Base-by-base conservation (phyloP, 2,797 vertebrate species). In the Mus spretus region DNA sequence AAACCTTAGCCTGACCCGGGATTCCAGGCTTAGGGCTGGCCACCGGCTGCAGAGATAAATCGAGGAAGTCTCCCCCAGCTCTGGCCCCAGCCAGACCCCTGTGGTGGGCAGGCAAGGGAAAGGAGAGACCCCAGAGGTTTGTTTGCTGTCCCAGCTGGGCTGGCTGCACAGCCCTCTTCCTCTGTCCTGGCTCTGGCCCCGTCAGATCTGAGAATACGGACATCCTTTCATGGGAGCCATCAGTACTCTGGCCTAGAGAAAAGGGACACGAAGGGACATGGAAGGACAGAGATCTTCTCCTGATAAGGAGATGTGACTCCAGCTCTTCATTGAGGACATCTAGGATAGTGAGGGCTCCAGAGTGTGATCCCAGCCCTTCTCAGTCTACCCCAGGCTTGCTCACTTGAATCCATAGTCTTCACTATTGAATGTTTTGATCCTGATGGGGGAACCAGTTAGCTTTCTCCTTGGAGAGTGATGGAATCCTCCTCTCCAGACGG, bases 121-220 rank as follows among this genome's bases (percentile, higher is more conserved):
- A 93, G 92, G 89, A 59, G 93, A 81, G 85, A 87, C 86, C 93
- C 96, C 50, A 44, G 57, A 67, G 94, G 95, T 40, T 79, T 57
- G 55, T 44, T 50, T 72, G 91, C 89, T 59, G 63, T 72, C 91
- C 82, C 92, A 70, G 93, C 95, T 77, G 75, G 79, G 65, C 92
- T 94, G 50, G 10, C 61, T 5, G 55, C 47, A 9, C 1, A 53
- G 59, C 84, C 94, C 65, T 93, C 79, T 78, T 86, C 93, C 91
- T 67, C 88, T 53, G 87, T 53, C 79, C 80, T 61, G 19, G 78
- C 78, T 53, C 80, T 61, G 57, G 96, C 63, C 82, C 81, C 87
- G 86, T 87, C 79, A 89, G 55, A 67, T 82, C 96, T 79, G 93
- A 91, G 80, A 63, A 90, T 55, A 20, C 1, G 44, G 65, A 89